Base-by-base conservation (phyloP, 2,797 vertebrate species). In the Hyperoplus lanceolatus region DNA sequence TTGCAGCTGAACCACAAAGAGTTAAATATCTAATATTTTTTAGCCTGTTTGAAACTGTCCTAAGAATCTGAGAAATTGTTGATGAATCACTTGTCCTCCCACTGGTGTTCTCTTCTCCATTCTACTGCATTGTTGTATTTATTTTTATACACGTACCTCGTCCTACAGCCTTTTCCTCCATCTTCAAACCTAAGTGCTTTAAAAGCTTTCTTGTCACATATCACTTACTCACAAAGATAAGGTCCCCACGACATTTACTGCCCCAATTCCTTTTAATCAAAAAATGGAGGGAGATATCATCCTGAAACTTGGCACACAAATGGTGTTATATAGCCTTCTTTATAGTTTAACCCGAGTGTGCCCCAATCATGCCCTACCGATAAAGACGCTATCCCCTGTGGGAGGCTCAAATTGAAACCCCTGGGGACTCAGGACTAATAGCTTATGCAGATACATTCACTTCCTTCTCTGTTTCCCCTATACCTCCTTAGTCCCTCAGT, bases 61-160 rank as follows among this genome's bases (percentile, higher is more conserved):
- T 83, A 91, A 93, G 88, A 90, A 89, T 84, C 87, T 54, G 73
- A 88, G 71, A 90, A 90, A 87, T 87, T 89, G 84, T 88, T 88
- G 93, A 90, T 93, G 92, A 94, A 92, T 93, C 93, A 94, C 85
- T 87, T 88, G 86, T 84, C 88, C 92, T 90, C 90, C 88, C 89
- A 91, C 91, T 87, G 82, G 85, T 90, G 89, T 87, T 89, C 86
- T 73, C 84, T 15, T 80, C 77, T 87, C 90, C 85, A 89, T 91
- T 89, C 80, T 77, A 61, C 82, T 79, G 84, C 79, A 81, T 77
- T 88, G 89, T 89, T 89, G 71, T 77, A 83, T 92, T 92, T 93
- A 93, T 94, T 92, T 94, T 93, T 94, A 90, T 15, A 91, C 87
- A 72, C 82, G 38, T 90, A 89, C 87, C 89, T 90, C 87, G 90